Conservation (phyloP, 2,113 vertebrate genomes). For the Syngnathus typhle region DNA sequence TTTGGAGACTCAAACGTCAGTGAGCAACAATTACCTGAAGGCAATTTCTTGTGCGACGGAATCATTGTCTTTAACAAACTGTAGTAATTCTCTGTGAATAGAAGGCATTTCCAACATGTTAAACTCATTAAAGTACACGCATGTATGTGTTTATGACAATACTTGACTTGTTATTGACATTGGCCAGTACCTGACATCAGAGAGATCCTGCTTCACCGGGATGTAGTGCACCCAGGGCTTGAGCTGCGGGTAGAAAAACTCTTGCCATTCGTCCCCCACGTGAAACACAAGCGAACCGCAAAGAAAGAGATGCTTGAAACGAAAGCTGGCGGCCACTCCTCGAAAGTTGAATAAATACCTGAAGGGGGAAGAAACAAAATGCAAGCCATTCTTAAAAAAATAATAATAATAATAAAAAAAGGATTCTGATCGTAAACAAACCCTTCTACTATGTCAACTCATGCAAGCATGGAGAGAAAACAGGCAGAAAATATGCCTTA, state of each 20-base stretch:
- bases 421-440: neutral
- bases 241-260: conserved; percentile 94
- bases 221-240: conserved; percentile 96
- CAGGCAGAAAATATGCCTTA: conserved; percentile 49
- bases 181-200: conserved; percentile 78
- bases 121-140: neutral
- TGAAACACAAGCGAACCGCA: conserved; percentile 94
- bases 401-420: too few species aligned
- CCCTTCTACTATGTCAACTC: neutral
- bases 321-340: conserved; percentile 96
- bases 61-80: conserved; percentile 90
- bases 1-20: neutral
- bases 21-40: conserved; percentile 68
- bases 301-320: conserved; percentile 94
- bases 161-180: too few species aligned
- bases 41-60: conserved; percentile 81
- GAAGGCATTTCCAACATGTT: neutral
- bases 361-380: neutral
- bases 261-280: conserved; percentile 89
- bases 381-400: neutral
- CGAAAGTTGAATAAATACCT: conserved; percentile 97
- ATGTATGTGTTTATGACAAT: too few species aligned
- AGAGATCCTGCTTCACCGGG: conserved; percentile 85
- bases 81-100: conserved; percentile 79
- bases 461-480: neutral